phyloP scores from a whole-genome alignment of 2,113 vertebrate genomes.

The Brienomyrus longianalis region DNA sequence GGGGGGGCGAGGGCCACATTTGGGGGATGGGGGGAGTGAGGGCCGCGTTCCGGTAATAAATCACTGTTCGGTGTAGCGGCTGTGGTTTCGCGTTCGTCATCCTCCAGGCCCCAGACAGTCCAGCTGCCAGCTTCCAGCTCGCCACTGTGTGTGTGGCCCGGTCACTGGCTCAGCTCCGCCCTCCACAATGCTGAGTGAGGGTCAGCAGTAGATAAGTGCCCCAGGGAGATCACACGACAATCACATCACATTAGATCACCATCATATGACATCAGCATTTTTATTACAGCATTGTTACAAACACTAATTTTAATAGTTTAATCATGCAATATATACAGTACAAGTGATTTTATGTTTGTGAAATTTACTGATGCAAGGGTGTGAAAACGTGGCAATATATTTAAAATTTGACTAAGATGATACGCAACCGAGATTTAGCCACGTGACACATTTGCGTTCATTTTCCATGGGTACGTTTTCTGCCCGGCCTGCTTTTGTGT shows the following conservation, averaged over 20 bases:
- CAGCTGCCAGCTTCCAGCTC: background rate
- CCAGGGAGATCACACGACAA: background rate
- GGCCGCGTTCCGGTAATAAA: background rate
- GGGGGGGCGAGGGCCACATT: background rate
- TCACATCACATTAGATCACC: background rate
- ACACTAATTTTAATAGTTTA: background rate
- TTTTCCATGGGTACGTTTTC: background rate
- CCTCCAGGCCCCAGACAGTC: background rate
- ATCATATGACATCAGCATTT: background rate
- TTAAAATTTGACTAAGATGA: background rate
- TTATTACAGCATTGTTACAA: no score
- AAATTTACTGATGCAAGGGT: background rate
- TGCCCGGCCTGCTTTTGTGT: background rate
- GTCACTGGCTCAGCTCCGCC: background rate
- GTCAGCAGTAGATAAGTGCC: background rate
- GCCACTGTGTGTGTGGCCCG: background rate
- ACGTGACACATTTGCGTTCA: background rate
- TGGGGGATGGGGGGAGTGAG: no score
- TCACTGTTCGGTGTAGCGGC: background rate
- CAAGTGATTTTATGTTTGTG: background rate
- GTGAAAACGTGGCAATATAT: no score
- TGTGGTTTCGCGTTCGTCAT: background rate
- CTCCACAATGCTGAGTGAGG: background rate
- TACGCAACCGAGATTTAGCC: background rate
- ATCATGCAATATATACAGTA: background rate